Evolutionary conservation across 2,113 vertebrate genomes (phyloP).

Genomic region (Coptodon bakossiorum): DNA sequence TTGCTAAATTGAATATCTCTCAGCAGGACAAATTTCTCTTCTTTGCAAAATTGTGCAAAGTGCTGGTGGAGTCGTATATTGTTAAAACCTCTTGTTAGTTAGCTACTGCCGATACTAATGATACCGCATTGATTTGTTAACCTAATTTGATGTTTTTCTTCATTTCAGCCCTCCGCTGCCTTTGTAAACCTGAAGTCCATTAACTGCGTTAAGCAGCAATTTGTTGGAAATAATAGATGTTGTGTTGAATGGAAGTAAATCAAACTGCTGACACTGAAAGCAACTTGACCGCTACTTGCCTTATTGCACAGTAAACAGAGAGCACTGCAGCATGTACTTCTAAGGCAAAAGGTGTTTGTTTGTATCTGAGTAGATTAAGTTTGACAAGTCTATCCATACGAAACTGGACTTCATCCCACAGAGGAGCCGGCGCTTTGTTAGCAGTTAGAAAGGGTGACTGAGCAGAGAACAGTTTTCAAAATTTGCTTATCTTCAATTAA

Average conservation of each 20-base stretch:
- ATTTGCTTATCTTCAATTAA: conserved; percentile 40
- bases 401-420: conserved; percentile 9
- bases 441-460: neutral
- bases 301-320: neutral
- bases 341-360: conserved; percentile 7
- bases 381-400: conserved; percentile 39
- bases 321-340: neutral
- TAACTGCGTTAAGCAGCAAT: neutral
- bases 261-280: neutral
- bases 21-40: neutral
- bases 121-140: neutral
- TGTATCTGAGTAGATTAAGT: conserved; percentile 32
- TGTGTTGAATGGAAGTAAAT: neutral
- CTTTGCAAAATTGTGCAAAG: neutral
- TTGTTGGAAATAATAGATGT: neutral
- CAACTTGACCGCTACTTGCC: neutral
- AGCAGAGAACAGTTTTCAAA: conserved; percentile 7
- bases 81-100: neutral
- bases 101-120: neutral
- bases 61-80: neutral
- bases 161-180: neutral
- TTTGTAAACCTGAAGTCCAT: neutral
- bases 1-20: neutral
- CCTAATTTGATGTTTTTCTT: neutral
- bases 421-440: conserved; percentile 11